Conservation (phyloP, 2,888 invertebrate genomes). For the Athalia rosae region DNA sequence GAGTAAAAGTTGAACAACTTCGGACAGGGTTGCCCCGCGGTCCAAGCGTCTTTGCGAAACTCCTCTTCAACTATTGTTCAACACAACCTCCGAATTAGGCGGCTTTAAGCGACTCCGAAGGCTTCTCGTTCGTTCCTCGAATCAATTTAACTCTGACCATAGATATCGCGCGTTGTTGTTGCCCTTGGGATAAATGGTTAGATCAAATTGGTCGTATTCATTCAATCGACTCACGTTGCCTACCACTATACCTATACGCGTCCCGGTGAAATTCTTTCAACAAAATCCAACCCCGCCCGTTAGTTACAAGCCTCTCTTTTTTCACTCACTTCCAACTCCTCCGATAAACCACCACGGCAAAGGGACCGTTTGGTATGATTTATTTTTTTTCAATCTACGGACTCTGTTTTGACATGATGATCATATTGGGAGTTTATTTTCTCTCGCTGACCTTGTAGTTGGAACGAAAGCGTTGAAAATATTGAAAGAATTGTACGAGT, state of each 20-base stretch:
- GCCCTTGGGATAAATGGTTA: constrained; percentile 25
- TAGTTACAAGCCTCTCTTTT: background rate
- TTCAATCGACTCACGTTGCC: constrained; percentile 17
- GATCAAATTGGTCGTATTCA: constrained; percentile 32
- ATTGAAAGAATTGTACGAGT: background rate
- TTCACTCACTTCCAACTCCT: background rate
- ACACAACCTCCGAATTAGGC: constrained; percentile 32
- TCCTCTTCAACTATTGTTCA: constrained; percentile 35
- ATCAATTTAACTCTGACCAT: constrained; percentile 32
- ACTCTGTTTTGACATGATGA: background rate
- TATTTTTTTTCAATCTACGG: constrained; percentile 20
- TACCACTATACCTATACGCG: background rate
- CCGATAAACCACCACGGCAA: no score
- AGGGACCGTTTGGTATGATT: background rate
- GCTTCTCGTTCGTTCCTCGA: constrained; percentile 28
- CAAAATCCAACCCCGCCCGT: constrained; percentile 17
- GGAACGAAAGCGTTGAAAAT: no score
- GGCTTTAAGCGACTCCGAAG: constrained; percentile 27
- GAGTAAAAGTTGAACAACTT: constrained; percentile 33
- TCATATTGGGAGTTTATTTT: background rate
- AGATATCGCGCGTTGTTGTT: background rate
- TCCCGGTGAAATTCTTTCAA: background rate
- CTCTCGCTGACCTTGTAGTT: background rate
- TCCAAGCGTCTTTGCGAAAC: background rate
- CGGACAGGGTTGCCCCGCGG: constrained; percentile 2